Evolutionary conservation across 2,888 invertebrate species (phyloP).

Genomic region (Dastarcus helophoroides): DNA sequence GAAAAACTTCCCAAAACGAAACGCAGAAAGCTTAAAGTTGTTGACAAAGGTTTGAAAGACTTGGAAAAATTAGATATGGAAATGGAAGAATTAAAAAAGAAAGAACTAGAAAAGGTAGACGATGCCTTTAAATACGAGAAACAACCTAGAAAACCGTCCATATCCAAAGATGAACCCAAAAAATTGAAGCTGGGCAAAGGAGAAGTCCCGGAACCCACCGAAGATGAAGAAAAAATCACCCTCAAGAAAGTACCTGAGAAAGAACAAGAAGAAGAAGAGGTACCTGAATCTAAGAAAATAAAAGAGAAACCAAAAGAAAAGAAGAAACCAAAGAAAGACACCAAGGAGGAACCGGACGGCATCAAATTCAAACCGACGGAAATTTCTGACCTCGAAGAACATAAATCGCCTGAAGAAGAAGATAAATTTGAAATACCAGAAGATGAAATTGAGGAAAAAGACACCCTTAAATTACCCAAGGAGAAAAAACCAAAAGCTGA

Average conservation of each 20-base stretch:
- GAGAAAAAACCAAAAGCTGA: slow-evolving; percentile 3
- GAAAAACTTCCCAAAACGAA: slow-evolving; percentile 36
- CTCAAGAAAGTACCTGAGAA: slow-evolving; percentile 26
- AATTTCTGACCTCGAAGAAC: no score
- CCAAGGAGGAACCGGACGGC: no score
- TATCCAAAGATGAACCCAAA: slow-evolving; percentile 31
- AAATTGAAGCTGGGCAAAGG: slow-evolving; percentile 26
- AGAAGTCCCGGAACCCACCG: slow-evolving; percentile 14
- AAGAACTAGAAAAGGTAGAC: slow-evolving; percentile 26
- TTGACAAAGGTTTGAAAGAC: slow-evolving; percentile 27
- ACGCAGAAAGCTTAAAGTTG: slow-evolving; percentile 29
- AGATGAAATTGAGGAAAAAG: slow-evolving; percentile 24
- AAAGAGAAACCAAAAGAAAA: no score
- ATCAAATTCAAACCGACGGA: no score
- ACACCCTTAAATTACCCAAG: no score
- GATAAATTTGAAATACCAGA: slow-evolving; percentile 21
- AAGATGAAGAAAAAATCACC: slow-evolving; percentile 28
- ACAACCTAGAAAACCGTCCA: slow-evolving; percentile 15
- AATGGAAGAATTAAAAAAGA: slow-evolving; percentile 32
- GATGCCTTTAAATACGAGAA: slow-evolving; percentile 20
- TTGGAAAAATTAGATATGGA: slow-evolving; percentile 38
- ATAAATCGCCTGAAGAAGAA: slow-evolving; percentile 14
- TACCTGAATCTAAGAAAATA: no score
- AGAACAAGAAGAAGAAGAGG: slow-evolving; percentile 16
- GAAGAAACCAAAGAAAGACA: no score